phyloP scores from a whole-genome alignment of 2,888 invertebrate genomes.

The Gymnosoma rotundatum region DNA sequence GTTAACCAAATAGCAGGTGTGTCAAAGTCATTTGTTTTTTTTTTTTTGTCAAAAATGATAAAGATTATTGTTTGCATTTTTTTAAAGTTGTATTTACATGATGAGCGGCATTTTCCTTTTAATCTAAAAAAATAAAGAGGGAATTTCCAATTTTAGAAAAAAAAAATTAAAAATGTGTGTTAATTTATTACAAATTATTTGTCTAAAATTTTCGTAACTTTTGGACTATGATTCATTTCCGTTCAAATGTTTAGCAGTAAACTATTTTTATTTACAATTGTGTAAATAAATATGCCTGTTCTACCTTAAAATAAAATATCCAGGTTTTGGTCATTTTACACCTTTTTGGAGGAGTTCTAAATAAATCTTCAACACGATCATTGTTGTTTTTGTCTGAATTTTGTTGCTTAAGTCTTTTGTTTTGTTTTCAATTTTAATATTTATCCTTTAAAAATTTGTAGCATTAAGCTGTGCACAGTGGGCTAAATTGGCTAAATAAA shows the following conservation, averaged over 20 bases:
- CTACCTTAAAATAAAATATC: neutral
- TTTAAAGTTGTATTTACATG: conserved; percentile 28
- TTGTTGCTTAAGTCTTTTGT: conserved; percentile 77
- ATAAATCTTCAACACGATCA: neutral
- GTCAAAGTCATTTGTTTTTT: conserved; percentile 63
- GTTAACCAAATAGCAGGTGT: conserved; percentile 54
- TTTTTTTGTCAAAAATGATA: conserved; percentile 56
- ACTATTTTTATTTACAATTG: too few species aligned
- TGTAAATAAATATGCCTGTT: neutral
- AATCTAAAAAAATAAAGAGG: conserved; percentile 17
- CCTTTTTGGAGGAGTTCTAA: neutral
- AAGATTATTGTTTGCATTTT: conserved; percentile 30
- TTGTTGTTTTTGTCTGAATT: conserved; percentile 65
- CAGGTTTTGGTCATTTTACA: neutral
- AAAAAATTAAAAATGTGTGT: conserved; percentile 3
- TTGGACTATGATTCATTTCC: conserved; percentile 60
- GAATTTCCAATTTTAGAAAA: conserved; percentile 62
- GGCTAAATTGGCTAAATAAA: neutral
- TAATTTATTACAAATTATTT: conserved; percentile 27
- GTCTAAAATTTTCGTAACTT: conserved; percentile 30
- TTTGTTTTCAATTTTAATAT: conserved; percentile 33
- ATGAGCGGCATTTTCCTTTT: conserved; percentile 62
- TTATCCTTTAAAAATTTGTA: neutral
- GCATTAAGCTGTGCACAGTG: neutral
- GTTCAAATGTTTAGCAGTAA: neutral